Evolutionary conservation across 2,888 invertebrate species (phyloP), one percentile per base, ranked within the genome.

Genomic region (Slavum lentiscoides): DNA sequence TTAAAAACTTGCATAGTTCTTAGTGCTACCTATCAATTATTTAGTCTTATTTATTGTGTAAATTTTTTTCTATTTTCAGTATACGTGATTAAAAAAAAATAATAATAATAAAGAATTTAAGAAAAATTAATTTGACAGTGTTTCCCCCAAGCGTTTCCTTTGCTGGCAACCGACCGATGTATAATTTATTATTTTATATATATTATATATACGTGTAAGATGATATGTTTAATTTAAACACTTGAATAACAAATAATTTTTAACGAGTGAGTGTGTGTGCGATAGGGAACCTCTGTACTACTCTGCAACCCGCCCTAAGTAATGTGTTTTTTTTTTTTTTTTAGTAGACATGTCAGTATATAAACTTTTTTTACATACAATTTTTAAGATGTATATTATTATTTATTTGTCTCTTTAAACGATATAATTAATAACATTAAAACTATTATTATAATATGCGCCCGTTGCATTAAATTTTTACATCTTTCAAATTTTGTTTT

Each of bases 1-100:
- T 70, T 69, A 39, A 70, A 55, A 72, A 39, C 55, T 80, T 58
- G 37, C 15, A 39, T 80, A 80, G 80, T 72, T 70, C 55, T 80
- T 80, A 80, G 80, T 49, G 49, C 70, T 69, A 80, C 64, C 70
- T 80, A 80, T 80, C 55, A 39, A 80, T 80, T 80, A 80, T 64
- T 80, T 80, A 80, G 72, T 80, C 62, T 64, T 80, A 80, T 80
- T 64, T 80, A 80, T 80, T 80, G 58, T 80, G 80, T 80, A 80
- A 72, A 80, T 72, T 80, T 80, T 76, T 80, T 80, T 80, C 80
- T 80, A 80, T 72, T 80, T 39, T 80, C 80, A 64, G 80, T 80
- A 80, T 80, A 80, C 80, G 80, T 80, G 64, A 80, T 72, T 72
- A 80, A 72, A 72, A n/a, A 72, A 72, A 80, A 72, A 53, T 7